Base-by-base conservation (phyloP, 2,797 vertebrate species). In the Coluber constrictor region DNA sequence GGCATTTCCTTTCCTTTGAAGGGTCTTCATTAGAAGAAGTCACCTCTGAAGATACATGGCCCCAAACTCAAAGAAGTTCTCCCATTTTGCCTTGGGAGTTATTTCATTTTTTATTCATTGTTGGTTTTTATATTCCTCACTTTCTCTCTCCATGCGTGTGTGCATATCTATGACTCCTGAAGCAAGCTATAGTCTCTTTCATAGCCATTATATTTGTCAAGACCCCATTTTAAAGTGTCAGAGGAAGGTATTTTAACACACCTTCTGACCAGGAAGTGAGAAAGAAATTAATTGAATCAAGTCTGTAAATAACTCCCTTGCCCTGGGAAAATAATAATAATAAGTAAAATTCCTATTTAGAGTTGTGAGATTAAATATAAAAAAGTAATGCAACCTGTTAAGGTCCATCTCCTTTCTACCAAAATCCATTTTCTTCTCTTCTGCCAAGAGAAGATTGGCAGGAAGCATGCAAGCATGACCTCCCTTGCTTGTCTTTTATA, bases 201-300 rank as follows among this genome's bases (percentile, higher is more conserved):
- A 43, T 32, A 88, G 61, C 59, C 74, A 87, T 66, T 86, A 54
- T 66, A 55, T 83, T 86, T 66, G 92, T 87, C 60, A 90, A 90
- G 59, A 86, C 56, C 88, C 59, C 79, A 56, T 92, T 86, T 63
- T n/a, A 29, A 47, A 27, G 32, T 66, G 27, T 89, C 90, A 89
- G 27, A 0, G 12, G 7, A 63, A 66, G 0, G 54, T 11, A 29
- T 57, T 90, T 92, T 87, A 63, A 63, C 87, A 32, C 6, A 32
- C 70, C 86, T 89, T 51, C 60, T 37, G 55, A 88, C 29, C 79
- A 91, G 9, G 86, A 63, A 61, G 63, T n/a, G 11, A 16, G 18
- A 91, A 63, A 74, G 23, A 56, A 92, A n/a, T 90, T 94, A 92
- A 92, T 59, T 79, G 83, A 89, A 87, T 66, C 8, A 12, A 56